A percentile compares a stretch with the other conserved stretches of the same genome.
phyloP scores from a whole-genome alignment of 2,888 invertebrate genomes.

The Ectobius pallidus region DNA sequence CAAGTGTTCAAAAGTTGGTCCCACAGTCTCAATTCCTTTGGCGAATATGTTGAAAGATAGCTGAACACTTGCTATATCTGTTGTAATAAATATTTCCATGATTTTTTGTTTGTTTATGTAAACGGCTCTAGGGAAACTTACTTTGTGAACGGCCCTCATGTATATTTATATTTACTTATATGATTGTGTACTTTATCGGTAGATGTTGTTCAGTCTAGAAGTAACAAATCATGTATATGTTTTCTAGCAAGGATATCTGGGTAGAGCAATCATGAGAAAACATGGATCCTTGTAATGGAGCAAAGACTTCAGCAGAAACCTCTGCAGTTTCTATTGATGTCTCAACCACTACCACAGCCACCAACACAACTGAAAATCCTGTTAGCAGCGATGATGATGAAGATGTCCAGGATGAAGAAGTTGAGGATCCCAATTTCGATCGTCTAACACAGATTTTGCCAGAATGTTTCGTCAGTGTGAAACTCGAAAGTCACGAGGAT shows the following conservation, averaged over 20 bases:
- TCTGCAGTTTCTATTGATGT: not conserved
- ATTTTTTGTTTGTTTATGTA: too few species aligned
- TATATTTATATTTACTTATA: too few species aligned
- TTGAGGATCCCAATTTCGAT: slow-evolving; percentile 21
- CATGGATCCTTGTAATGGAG: slow-evolving; percentile 11
- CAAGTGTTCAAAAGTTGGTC: too few species aligned
- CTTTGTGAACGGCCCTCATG: too few species aligned
- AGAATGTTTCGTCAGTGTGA: slow-evolving; percentile 36
- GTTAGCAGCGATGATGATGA: not conserved
- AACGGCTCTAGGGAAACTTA: too few species aligned
- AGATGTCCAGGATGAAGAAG: slow-evolving; percentile 8
- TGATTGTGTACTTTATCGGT: not conserved
- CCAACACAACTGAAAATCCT: not conserved
- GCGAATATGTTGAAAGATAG: too few species aligned
- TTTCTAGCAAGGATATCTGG: not conserved
- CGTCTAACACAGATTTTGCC: slow-evolving; percentile 34
- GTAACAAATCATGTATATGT: not conserved
- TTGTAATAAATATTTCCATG: too few species aligned
- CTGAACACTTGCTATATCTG: too few species aligned
- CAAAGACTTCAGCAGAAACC: not conserved
- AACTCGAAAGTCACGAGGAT: slow-evolving; percentile 35
- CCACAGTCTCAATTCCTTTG: too few species aligned
- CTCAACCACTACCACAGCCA: not conserved
- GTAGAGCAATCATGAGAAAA: slow-evolving; percentile 18
- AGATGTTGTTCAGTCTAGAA: not conserved